Percentiles rank a stretch among this genome's conserved stretches.
Conservation (phyloP, 2,797 vertebrate genomes). For the Pristis pectinata region DNA sequence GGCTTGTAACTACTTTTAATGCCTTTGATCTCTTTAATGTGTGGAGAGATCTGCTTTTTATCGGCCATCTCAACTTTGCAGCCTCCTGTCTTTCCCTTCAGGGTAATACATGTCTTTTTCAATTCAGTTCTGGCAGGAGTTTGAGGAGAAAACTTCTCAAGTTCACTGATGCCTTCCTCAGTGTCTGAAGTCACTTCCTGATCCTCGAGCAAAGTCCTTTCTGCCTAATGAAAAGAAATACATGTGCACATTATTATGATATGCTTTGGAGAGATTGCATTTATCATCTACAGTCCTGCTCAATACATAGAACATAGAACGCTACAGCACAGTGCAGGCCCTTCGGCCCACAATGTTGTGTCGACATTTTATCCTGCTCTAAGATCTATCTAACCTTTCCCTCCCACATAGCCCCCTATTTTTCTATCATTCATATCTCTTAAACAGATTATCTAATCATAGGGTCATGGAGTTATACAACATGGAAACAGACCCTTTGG, state of each 20-base stretch:
- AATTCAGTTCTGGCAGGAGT: neutral
- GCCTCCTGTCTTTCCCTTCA: neutral
- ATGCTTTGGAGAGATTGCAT: neutral
- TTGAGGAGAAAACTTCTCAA: neutral
- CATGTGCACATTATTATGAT: neutral
- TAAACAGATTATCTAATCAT: too few species aligned
- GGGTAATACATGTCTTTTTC: neutral
- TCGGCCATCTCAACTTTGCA: neutral
- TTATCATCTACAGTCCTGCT: neutral
- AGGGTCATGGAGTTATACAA: too few species aligned
- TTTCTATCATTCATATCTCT: too few species aligned
- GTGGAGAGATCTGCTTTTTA: neutral
- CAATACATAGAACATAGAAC: too few species aligned
- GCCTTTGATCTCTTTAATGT: constrained; percentile 7
- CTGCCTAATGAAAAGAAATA: neutral
- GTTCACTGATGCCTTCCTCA: neutral
- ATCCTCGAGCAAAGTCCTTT: neutral
- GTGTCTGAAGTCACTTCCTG: neutral
- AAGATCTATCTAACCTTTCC: too few species aligned
- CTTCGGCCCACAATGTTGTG: too few species aligned
- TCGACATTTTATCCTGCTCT: too few species aligned
- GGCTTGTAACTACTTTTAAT: constrained; percentile 2
- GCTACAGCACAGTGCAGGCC: too few species aligned
- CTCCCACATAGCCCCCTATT: too few species aligned
- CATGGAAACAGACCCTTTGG: too few species aligned